Evolutionary conservation across 2,888 invertebrate genomes (phyloP).

Genomic region (Ferrisia virgata): DNA sequence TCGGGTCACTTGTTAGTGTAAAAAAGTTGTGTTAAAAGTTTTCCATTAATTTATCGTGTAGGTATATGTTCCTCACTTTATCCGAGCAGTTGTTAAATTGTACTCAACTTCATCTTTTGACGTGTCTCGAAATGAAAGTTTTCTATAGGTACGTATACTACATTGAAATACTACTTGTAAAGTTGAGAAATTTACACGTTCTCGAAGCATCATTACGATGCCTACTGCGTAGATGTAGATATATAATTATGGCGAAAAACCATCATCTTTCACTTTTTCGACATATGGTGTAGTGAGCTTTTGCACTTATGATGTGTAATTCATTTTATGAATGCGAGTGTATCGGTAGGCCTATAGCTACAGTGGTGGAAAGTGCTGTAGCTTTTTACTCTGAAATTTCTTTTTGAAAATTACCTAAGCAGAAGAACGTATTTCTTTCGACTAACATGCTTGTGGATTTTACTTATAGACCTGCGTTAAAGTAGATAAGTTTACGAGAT

Average conservation of each 20-base stretch:
- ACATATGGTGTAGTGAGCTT: not conserved
- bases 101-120: not conserved
- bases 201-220: not conserved
- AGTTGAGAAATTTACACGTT: not conserved
- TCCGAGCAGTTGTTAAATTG: not conserved
- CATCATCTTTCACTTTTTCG: not conserved
- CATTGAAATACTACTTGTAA: not conserved
- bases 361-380: not conserved
- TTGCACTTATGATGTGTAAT: not conserved
- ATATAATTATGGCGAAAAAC: slow-evolving; percentile 8
- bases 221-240: too few species aligned
- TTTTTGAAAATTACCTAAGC: not conserved
- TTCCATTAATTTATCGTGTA: not conserved
- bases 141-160: not conserved
- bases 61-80: not conserved
- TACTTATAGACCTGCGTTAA: not conserved
- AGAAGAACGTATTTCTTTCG: not conserved
- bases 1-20: not conserved
- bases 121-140: not conserved
- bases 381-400: not conserved
- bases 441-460: too few species aligned
- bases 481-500: not conserved
- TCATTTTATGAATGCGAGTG: too few species aligned
- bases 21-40: not conserved
- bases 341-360: too few species aligned